Percentiles rank a stretch among this genome's conserved stretches.
These are phyloP conservation scores for Papio anubis DNA, from an alignment of 2,113 vertebrate species.

Conservation along the genomic window DNA sequence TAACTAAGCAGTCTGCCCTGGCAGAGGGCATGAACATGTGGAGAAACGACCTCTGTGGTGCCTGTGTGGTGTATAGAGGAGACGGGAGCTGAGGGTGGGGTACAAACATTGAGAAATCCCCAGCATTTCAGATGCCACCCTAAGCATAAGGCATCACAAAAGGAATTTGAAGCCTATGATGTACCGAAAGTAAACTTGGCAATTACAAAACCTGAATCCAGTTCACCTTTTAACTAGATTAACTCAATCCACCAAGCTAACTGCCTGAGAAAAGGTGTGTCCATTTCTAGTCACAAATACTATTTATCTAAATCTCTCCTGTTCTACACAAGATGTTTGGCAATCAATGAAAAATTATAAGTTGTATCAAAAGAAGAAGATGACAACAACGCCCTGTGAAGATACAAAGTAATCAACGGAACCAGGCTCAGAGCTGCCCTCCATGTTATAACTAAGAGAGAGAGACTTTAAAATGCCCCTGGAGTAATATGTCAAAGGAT, in stretches of 20 bases:
- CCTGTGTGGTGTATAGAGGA: background rate
- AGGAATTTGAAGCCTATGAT: background rate
- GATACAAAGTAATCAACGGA: background rate
- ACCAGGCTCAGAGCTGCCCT: background rate
- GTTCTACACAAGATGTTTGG: background rate
- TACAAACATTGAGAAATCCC: background rate
- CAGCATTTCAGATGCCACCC: background rate
- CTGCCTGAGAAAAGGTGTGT: background rate
- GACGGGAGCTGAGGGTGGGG: background rate
- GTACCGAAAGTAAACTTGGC: background rate
- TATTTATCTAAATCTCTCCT: background rate
- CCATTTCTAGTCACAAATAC: background rate
- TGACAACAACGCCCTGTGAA: background rate
- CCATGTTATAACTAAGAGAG: background rate
- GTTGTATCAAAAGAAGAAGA: background rate
- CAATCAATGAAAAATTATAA: background rate
- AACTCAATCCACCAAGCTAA: background rate
- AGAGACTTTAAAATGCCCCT: background rate
- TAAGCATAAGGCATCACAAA: background rate
- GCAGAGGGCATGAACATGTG: background rate
- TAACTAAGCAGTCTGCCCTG: background rate
- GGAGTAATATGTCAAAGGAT: background rate
- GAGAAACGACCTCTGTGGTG: background rate
- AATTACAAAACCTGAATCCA: background rate
- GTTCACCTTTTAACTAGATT: background rate